Evolutionary conservation across 2,797 vertebrate genomes (phyloP).

Genomic region (Chloroceryle amazona): DNA sequence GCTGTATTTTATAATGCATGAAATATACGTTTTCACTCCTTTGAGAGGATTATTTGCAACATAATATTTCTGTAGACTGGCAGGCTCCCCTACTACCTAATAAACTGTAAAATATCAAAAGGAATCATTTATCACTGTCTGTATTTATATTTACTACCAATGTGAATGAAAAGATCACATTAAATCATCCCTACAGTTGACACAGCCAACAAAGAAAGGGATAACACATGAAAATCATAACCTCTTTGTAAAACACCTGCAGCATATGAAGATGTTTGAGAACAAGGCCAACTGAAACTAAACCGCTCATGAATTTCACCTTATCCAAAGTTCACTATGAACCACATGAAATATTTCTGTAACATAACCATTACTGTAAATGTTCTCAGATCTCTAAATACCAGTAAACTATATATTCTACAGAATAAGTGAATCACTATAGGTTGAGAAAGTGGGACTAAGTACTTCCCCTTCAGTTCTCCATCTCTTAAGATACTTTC

Average conservation of each 20-base stretch:
- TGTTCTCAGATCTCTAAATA: not conserved
- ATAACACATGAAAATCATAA: not conserved
- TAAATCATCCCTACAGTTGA: not conserved
- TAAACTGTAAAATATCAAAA: slow-evolving; percentile 22
- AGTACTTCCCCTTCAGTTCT: not conserved
- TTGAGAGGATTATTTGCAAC: slow-evolving; percentile 30
- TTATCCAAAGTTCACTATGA: not conserved
- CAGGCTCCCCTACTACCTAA: not conserved
- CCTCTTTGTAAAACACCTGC: not conserved
- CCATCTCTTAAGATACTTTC: not conserved
- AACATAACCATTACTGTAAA: not conserved
- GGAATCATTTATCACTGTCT: not conserved
- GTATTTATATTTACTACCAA: not conserved
- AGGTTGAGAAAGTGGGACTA: not conserved
- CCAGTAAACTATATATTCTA: not conserved
- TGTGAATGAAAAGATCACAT: not conserved
- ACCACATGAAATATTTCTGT: not conserved
- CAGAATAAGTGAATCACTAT: not conserved
- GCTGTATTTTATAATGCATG: not conserved
- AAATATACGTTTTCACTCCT: not conserved
- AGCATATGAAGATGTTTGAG: not conserved
- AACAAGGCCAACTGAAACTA: not conserved
- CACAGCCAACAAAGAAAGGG: not conserved
- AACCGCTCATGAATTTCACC: not conserved
- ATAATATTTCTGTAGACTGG: not conserved